Evolutionary conservation across 2,113 vertebrate species (phyloP), one percentile per base, ranked within the genome.

Genomic region (Calidris pugnax): DNA sequence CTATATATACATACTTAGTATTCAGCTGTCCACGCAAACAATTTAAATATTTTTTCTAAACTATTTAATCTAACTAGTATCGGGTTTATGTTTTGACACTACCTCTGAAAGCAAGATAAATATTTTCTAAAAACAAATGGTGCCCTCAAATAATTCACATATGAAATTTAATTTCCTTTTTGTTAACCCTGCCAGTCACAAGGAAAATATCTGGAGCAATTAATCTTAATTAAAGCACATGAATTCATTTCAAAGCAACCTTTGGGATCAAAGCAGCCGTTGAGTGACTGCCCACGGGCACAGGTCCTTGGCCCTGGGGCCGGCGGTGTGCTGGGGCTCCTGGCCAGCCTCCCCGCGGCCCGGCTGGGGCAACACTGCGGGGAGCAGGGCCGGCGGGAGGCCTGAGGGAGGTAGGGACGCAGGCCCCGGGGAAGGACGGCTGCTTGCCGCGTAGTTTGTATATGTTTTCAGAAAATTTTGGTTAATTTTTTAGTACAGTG

Each of bases 291-390:
- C 22, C 9, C 32, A 6, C 2, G n/a, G 80, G 41, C 37, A 3
- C 55, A 50, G 74, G 57, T 63, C 73, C 51, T 43, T 2, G 28
- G 48, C 37, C 7, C 20, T 85, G 6, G 43, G 15, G 15, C 43
- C 6, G 33, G 66, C 28, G 7, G 0, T 0, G 5, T 43, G 32
- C 32, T 16, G 18, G 0, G 0, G 8, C 0, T 11, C 11, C 47
- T 14, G 13, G 0, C 22, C 1, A 10, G 12, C 13, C 11, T 50
- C 8, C 39, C 51, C 24, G 47, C 43, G 73, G 50, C 78, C 4
- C 6, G 5, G 20, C 23, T 7, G 0, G 11, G 62, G 4, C 53
- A 26, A 28, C 17, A 12, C 27, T 5, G 28, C 1, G 2, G 5
- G 26, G 16, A 15, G 10, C 7, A 48, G 32, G 23, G 60, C 27